Percentiles rank a stretch among this genome's conserved stretches.
These are phyloP conservation scores for Leptoclinus maculatus DNA, from an alignment of 2,797 vertebrate species.

Conservation along the genomic window DNA sequence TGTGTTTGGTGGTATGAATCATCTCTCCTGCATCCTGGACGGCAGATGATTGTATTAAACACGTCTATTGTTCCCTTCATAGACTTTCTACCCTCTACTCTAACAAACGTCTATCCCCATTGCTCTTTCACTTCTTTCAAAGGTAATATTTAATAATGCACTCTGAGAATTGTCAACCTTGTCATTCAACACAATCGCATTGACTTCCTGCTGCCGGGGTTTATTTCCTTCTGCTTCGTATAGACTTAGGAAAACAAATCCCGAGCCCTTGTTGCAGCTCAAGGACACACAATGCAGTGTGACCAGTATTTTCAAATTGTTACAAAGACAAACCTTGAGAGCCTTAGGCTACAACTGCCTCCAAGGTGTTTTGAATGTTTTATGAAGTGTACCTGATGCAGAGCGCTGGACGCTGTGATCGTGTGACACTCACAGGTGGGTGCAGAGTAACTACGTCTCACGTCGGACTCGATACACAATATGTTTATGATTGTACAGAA, in stretches of 20 bases:
- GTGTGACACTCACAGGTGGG: slow-evolving; percentile 46
- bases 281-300: slow-evolving; percentile 80
- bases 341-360: slow-evolving; percentile 77
- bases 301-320: slow-evolving; percentile 81
- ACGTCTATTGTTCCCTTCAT: slow-evolving; percentile 48
- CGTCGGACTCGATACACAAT: background rate
- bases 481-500: background rate
- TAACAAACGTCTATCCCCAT: slow-evolving; percentile 54
- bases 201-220: slow-evolving; percentile 49
- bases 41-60: slow-evolving; percentile 61
- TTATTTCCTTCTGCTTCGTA: slow-evolving; percentile 35
- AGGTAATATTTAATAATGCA: slow-evolving; percentile 73
- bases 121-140: slow-evolving; percentile 58
- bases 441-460: slow-evolving; percentile 28
- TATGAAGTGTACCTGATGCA: slow-evolving; percentile 76
- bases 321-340: slow-evolving; percentile 82
- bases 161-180: slow-evolving; percentile 78
- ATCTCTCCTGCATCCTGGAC: slow-evolving; percentile 45
- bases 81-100: slow-evolving; percentile 42
- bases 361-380: slow-evolving; percentile 82
- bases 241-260: slow-evolving; percentile 69
- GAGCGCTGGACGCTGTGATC: slow-evolving; percentile 51
- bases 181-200: slow-evolving; percentile 74
- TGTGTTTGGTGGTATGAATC: slow-evolving; percentile 52
- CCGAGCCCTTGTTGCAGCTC: slow-evolving; percentile 73